A percentile compares a stretch with the other conserved stretches of the same genome.
Conservation (phyloP, 2,113 vertebrate genomes). For the Athene noctua region DNA sequence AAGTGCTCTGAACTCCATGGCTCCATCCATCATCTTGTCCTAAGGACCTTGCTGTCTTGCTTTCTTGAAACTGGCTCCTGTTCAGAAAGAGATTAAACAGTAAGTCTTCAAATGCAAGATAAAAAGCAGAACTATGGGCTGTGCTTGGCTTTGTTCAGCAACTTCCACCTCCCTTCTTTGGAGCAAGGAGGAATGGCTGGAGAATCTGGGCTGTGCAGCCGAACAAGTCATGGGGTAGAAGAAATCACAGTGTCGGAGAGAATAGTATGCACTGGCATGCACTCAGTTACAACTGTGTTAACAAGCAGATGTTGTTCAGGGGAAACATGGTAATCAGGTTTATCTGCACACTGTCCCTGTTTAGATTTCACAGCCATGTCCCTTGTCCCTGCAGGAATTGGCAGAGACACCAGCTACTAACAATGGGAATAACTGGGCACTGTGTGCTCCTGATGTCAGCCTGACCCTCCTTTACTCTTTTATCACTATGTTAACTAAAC, state of each 20-base stretch:
- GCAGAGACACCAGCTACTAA: background rate
- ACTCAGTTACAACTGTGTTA: background rate
- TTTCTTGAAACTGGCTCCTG: constrained; percentile 55
- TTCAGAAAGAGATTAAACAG: constrained; percentile 61
- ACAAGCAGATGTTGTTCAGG: background rate
- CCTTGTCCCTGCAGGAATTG: background rate
- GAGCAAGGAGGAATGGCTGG: background rate
- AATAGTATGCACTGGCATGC: background rate
- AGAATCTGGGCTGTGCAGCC: background rate
- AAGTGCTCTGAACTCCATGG: constrained; percentile 41
- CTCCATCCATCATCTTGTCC: constrained; percentile 65
- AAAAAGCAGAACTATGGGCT: constrained; percentile 26
- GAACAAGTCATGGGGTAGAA: background rate
- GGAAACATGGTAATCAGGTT: background rate
- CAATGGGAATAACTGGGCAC: background rate
- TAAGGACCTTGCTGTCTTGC: constrained; percentile 23
- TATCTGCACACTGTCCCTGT: background rate
- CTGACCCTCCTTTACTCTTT: background rate
- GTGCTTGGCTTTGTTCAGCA: constrained; percentile 9
- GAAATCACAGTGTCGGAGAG: accelerated
- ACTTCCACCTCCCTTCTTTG: background rate
- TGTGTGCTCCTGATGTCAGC: background rate
- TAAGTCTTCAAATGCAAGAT: constrained; percentile 48
- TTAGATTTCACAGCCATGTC: background rate
- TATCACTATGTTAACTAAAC: background rate